Evolutionary conservation across 1,140 invertebrate genomes (phyloP).

Genomic region (Agrypnia vestita): DNA sequence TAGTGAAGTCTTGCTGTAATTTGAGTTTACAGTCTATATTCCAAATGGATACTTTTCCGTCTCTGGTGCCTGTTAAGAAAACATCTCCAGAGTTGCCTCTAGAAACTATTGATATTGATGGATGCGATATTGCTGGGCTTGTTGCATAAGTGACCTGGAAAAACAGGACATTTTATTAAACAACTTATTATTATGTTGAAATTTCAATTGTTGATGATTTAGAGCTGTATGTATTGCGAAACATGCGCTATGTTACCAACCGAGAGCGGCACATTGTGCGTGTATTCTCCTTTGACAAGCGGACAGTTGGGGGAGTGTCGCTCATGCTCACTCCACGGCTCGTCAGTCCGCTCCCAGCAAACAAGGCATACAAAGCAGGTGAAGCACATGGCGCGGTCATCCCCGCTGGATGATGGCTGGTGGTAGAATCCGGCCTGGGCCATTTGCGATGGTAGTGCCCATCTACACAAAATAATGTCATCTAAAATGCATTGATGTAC

Average conservation of each 20-base stretch:
- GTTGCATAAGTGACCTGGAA: slow-evolving; percentile 86
- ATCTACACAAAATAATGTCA: slow-evolving; percentile 75
- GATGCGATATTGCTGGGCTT: slow-evolving; percentile 80
- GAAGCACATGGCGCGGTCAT: slow-evolving; percentile 96
- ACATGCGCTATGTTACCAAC: slow-evolving; percentile 63
- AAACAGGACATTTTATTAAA: neutral
- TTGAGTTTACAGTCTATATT: slow-evolving; percentile 83
- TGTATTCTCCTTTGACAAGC: slow-evolving; percentile 95
- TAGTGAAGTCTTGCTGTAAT: slow-evolving; percentile 64
- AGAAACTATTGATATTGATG: slow-evolving; percentile 72
- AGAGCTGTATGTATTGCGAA: neutral
- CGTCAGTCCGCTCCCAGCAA: slow-evolving; percentile 96
- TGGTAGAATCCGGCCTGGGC: slow-evolving; percentile 97
- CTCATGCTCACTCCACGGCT: slow-evolving; percentile 97
- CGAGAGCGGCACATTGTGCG: slow-evolving; percentile 94
- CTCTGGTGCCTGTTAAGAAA: slow-evolving; percentile 78
- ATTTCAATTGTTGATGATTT: no score
- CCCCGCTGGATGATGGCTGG: slow-evolving; percentile 89
- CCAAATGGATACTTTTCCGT: slow-evolving; percentile 78
- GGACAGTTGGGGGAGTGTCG: slow-evolving; percentile 93
- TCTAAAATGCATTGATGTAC: neutral
- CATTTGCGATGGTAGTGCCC: slow-evolving; percentile 96
- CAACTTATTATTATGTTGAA: no score
- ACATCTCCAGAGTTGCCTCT: slow-evolving; percentile 78
- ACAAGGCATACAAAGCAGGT: slow-evolving; percentile 83